These are phyloP conservation scores for Microtus pennsylvanicus DNA, from an alignment of 2,113 vertebrate species.

Conservation along the genomic window DNA sequence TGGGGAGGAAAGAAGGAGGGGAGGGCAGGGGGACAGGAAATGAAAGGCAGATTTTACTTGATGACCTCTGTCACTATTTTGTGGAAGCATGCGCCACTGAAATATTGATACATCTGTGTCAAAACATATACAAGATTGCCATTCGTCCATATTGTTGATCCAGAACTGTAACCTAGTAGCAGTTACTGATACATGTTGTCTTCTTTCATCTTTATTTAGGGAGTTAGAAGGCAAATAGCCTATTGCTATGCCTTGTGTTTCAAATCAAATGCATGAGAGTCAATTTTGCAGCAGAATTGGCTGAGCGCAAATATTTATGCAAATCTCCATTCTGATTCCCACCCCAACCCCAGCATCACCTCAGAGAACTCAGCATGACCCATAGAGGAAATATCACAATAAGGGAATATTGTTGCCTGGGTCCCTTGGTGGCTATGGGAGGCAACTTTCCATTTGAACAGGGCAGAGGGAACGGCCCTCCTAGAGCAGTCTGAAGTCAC, in stretches of 20 bases:
- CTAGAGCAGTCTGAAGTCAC: slow-evolving; percentile 31
- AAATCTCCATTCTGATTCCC: neutral
- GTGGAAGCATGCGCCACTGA: neutral
- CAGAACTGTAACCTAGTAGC: slow-evolving; percentile 28
- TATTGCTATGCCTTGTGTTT: slow-evolving; percentile 19
- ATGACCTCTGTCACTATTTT: slow-evolving; percentile 34
- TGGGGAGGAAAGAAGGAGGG: neutral
- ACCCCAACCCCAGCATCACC: neutral
- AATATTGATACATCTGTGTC: neutral
- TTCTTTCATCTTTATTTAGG: slow-evolving; percentile 16
- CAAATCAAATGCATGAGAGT: neutral
- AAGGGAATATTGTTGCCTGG: neutral
- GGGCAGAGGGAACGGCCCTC: neutral
- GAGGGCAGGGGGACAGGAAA: neutral
- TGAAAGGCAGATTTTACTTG: slow-evolving; percentile 41
- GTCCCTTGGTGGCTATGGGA: neutral
- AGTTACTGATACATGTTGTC: neutral
- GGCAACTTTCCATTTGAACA: slow-evolving; percentile 29
- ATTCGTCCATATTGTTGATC: neutral
- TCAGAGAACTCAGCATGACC: neutral
- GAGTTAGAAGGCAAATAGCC: neutral
- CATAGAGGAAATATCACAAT: neutral
- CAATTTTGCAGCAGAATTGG: neutral
- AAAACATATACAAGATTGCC: neutral
- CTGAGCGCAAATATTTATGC: slow-evolving; percentile 4